Base-by-base conservation (phyloP, 2,888 invertebrate genomes). In the Alloscopus bannaensis region DNA sequence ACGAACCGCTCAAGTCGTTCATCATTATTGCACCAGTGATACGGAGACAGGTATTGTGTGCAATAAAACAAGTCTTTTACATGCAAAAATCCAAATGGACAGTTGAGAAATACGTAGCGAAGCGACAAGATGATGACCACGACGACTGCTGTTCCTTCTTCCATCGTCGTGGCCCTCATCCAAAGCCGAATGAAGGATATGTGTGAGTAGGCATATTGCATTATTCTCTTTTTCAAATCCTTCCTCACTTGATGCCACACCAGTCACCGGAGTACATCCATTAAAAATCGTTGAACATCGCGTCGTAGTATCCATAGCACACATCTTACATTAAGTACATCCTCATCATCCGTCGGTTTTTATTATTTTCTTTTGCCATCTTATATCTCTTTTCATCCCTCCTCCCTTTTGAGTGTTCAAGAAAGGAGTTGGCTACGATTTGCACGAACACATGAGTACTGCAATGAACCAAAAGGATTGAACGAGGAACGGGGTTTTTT, bases 401-500 rank as follows among this genome's bases (percentile, higher is more conserved):
- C 22, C 50, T 50, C 28, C 18, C 13, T 36, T 13, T 36, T 36
- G 36, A 13, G 36, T n/a, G n/a, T 13, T 36, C n/a, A n/a, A 4
- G 29, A 57, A 57, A 28, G 57, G 31, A 57, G n/a, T n/a, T n/a
- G n/a, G n/a, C 20, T 52, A 55, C 18, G 60, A 22, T 42, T 22
- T 62, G 47, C 65, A 66, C 29, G 57, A 31, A 57, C 31, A 57
- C 29, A 6, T 31, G 20, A 40, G 60, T 13, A 8, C 22, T 40
- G 18, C 26, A 52, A 70, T 47, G 62, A 50, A 50, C 20, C 50
- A 36, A 72, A 42, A 26, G 55, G 28, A 3, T 26, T 26, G 28
- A 55, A 55, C 57, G 55, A 42, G 42, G 45, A 72, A 72, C 64
- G 72, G 72, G 72, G 72, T 28, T 73, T 59, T 65, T 73, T 29